Conservation (phyloP, 2,888 invertebrate species). For the Clostera curtula region DNA sequence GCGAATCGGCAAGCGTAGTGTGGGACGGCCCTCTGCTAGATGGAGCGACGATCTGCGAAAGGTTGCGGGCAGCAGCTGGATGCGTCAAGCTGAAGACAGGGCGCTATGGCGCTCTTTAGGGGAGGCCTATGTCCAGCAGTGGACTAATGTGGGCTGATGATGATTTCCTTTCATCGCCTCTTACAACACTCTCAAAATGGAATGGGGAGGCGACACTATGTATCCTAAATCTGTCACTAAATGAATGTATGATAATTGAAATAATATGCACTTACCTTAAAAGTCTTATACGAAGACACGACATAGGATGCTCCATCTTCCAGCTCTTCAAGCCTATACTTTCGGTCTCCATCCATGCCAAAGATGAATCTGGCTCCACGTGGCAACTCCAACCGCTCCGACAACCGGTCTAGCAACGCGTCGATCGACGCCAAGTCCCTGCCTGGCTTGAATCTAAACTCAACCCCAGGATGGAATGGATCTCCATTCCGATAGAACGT, state of each 20-base stretch:
- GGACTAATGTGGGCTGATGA: too few species aligned
- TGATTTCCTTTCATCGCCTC: too few species aligned
- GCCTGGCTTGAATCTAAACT: constrained; percentile 89
- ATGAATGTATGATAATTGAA: neutral
- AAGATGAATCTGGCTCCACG: constrained; percentile 93
- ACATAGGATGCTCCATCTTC: constrained; percentile 95
- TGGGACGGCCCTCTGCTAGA: too few species aligned
- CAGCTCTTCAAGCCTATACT: constrained; percentile 88
- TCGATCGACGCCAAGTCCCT: constrained; percentile 91
- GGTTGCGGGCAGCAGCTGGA: too few species aligned
- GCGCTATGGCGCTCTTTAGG: too few species aligned
- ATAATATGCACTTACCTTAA: constrained; percentile 78
- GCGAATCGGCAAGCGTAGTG: too few species aligned
- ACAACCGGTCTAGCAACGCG: constrained; percentile 88
- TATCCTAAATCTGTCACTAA: neutral
- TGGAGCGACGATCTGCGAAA: too few species aligned
- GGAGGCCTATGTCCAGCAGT: too few species aligned
- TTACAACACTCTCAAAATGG: too few species aligned
- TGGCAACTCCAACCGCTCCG: constrained; percentile 89
- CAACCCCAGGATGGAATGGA: constrained; percentile 92
- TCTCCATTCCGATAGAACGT: constrained; percentile 96
- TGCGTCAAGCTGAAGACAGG: too few species aligned
- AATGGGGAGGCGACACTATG: too few species aligned
- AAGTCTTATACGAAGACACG: constrained; percentile 92
- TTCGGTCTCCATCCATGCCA: constrained; percentile 92